Evolutionary conservation across 1,140 invertebrate species (phyloP).

Genomic region (Drosophila lacertosa): DNA sequence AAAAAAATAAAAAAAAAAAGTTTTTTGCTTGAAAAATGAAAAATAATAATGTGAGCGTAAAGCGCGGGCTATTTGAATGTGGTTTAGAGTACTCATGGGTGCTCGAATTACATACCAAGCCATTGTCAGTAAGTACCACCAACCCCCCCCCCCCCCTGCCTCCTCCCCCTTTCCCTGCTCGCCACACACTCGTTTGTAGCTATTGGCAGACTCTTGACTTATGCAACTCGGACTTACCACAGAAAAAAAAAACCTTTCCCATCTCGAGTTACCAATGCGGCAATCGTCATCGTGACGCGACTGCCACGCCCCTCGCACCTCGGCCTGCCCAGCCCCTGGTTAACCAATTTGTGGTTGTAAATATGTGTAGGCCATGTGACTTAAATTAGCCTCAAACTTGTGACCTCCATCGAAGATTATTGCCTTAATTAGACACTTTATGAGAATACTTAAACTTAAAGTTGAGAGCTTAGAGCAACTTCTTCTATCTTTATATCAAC

Average conservation of each 20-base stretch:
- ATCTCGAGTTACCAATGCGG: conserved; percentile 41
- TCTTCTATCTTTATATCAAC: no score
- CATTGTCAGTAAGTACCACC: neutral
- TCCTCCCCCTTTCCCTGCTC: neutral
- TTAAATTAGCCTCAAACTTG: conserved; percentile 14
- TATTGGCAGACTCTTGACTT: conserved; percentile 23
- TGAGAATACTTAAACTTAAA: no score
- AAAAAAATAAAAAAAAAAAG: conserved; percentile 45
- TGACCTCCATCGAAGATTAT: no score
- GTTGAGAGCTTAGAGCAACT: no score
- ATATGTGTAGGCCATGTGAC: conserved; percentile 9
- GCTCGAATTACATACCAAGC: conserved; percentile 25
- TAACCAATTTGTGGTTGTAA: conserved; percentile 22
- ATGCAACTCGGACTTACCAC: conserved; percentile 39
- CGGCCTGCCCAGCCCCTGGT: neutral
- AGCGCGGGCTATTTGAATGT: conserved; percentile 29
- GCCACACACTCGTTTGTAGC: neutral
- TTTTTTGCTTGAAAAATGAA: conserved; percentile 38
- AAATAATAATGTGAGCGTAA: conserved; percentile 40
- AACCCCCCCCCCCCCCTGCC: neutral
- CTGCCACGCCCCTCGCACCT: conserved; percentile 11
- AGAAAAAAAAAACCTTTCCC: conserved; percentile 15
- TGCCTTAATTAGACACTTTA: neutral
- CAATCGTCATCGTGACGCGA: conserved; percentile 36
- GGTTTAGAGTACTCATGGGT: conserved; percentile 24